Conservation (phyloP, 2,113 vertebrate species). For the Pelecanoides urinatrix region DNA sequence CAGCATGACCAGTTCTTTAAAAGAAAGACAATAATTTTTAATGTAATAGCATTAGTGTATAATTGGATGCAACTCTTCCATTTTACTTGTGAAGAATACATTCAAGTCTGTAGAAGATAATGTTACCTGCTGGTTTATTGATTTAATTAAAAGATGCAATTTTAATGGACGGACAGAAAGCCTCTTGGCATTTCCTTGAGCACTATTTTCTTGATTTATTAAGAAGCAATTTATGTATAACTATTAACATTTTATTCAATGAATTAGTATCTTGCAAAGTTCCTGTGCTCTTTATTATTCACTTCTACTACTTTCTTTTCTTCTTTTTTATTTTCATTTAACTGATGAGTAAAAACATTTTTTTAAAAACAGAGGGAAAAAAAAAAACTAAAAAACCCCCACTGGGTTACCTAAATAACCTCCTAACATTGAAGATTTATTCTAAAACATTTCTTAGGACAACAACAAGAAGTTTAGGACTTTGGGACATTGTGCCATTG, state of each 20-base stretch:
- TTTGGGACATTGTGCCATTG: accelerated
- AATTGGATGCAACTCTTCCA: background rate
- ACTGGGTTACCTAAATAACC: background rate
- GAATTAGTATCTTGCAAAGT: background rate
- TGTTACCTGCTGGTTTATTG: background rate
- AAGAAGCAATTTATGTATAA: background rate
- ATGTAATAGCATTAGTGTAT: background rate
- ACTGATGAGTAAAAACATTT: background rate
- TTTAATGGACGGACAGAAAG: background rate
- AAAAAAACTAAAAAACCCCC: accelerated
- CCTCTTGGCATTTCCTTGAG: background rate
- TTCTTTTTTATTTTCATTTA: background rate
- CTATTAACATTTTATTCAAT: background rate
- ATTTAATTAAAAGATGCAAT: background rate
- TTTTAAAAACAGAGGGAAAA: accelerated
- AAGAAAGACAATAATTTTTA: background rate
- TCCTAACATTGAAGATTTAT: background rate
- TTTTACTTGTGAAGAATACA: background rate
- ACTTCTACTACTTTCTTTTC: accelerated
- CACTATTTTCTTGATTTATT: background rate
- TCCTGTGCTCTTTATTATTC: background rate
- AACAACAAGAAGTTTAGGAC: background rate
- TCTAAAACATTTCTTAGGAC: background rate
- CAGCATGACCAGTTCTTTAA: background rate
- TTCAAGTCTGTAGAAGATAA: background rate